phyloP scores from a whole-genome alignment of 2,113 vertebrate genomes.

The Cygnus buccinator region DNA sequence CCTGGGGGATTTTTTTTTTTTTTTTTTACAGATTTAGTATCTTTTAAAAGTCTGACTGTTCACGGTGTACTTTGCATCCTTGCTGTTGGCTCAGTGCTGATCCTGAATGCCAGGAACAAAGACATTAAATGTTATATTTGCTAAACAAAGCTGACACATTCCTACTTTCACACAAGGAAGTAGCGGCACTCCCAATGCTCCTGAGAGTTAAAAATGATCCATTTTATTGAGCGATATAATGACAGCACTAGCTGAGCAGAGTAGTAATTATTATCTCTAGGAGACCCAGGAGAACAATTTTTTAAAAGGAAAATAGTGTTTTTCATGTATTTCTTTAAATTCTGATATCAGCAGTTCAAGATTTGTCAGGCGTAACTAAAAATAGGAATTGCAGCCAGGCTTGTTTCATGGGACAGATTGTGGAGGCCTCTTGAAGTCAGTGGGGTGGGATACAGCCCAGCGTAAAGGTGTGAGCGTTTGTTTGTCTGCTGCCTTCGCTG shows the following conservation, averaged over 20 bases:
- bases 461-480: neutral
- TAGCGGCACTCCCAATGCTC: conserved; percentile 64
- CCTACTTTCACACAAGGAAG: conserved; percentile 65
- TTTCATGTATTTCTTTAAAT: conserved; percentile 74
- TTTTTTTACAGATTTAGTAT: conserved; percentile 7
- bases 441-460: neutral
- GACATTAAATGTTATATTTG: conserved; percentile 75
- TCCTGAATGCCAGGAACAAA: conserved; percentile 38
- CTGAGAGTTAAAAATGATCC: conserved; percentile 74
- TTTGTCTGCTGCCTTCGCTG: neutral
- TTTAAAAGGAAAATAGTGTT: conserved; percentile 78
- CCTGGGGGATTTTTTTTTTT: neutral
- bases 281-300: conserved; percentile 73
- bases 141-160: conserved; percentile 80
- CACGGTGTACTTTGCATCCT: conserved; percentile 11
- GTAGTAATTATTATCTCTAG: conserved; percentile 78
- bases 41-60: conserved; percentile 15
- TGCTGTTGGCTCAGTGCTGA: conserved; percentile 15
- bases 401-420: conserved; percentile 20
- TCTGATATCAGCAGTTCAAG: conserved; percentile 65
- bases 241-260: conserved; percentile 73
- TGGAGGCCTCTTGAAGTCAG: neutral
- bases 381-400: conserved; percentile 10
- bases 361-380: conserved; percentile 61
- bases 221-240: conserved; percentile 81